A percentile compares a stretch with the other conserved stretches of the same genome.
These are phyloP conservation scores for Lacanobia oleracea DNA, from an alignment of 2,888 invertebrate species.

Conservation along the genomic window DNA sequence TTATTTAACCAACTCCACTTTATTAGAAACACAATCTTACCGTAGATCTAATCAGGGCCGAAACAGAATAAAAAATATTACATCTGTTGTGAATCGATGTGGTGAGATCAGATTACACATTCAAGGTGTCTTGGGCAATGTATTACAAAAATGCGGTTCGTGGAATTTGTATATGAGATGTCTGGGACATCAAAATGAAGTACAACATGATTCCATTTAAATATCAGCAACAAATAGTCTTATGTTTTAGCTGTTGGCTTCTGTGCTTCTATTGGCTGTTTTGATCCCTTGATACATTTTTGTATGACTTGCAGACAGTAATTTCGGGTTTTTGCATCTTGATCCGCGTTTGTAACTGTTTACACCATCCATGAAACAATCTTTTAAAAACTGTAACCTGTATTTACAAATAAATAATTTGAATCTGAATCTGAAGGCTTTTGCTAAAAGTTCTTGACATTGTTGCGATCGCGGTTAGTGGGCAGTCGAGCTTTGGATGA, in stretches of 20 bases:
- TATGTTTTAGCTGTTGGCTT: no score
- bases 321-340: no score
- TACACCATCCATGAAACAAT: no score
- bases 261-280: accelerated
- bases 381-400: no score
- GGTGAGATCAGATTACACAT: conserved; percentile 56
- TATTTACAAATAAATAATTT: no score
- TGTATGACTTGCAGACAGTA: not conserved
- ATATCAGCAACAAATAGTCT: not conserved
- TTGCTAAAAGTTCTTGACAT: no score
- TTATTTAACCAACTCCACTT: conserved; percentile 17
- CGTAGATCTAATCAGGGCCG: conserved; percentile 47
- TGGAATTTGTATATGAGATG: conserved; percentile 24
- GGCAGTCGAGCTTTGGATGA: no score
- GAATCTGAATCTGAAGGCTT: no score
- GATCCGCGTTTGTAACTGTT: no score
- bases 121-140: conserved; percentile 56
- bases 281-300: not conserved
- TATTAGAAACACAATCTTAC: conserved; percentile 49
- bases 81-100: conserved; percentile 57
- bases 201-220: not conserved
- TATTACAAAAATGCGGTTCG: conserved; percentile 38
- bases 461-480: no score
- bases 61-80: conserved; percentile 46
- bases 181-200: not conserved